These are phyloP conservation scores for Paraplagusia blochii DNA, from an alignment of 2,113 vertebrate species.

Conservation along the genomic window DNA sequence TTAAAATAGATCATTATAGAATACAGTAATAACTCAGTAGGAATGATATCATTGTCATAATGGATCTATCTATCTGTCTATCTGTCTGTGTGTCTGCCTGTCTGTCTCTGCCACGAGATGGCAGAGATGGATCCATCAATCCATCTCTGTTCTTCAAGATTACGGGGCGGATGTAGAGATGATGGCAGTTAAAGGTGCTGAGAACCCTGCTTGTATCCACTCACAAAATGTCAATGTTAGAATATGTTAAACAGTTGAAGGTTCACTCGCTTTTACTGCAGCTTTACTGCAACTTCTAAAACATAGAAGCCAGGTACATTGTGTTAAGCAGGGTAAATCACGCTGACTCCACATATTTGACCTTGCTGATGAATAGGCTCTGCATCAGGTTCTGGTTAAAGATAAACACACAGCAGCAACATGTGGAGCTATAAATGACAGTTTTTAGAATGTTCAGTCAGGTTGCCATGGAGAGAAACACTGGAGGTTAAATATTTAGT, in stretches of 20 bases:
- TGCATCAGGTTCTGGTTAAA: neutral
- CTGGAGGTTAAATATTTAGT: conserved; percentile 22
- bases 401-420: neutral
- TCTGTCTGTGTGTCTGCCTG: too few species aligned
- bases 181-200: conserved; percentile 41
- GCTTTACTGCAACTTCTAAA: conserved; percentile 7
- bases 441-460: conserved; percentile 1
- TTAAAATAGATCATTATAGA: too few species aligned
- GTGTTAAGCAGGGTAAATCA: conserved; percentile 31
- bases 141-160: conserved; percentile 32
- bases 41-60: too few species aligned
- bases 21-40: too few species aligned
- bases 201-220: conserved; percentile 34
- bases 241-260: conserved; percentile 32
- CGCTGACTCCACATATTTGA: conserved; percentile 19
- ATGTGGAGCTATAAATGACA: conserved; percentile 20
- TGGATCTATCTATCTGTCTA: too few species aligned
- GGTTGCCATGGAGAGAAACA: conserved; percentile 7
- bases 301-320: conserved; percentile 17
- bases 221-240: conserved; percentile 40
- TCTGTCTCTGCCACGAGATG: too few species aligned
- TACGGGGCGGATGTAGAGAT: conserved; percentile 23
- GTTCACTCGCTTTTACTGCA: conserved; percentile 5
- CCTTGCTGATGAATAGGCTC: conserved; percentile 11
- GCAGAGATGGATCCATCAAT: too few species aligned